These are phyloP conservation scores for Betta splendens DNA, from an alignment of 2,797 vertebrate species.

Conservation along the genomic window DNA sequence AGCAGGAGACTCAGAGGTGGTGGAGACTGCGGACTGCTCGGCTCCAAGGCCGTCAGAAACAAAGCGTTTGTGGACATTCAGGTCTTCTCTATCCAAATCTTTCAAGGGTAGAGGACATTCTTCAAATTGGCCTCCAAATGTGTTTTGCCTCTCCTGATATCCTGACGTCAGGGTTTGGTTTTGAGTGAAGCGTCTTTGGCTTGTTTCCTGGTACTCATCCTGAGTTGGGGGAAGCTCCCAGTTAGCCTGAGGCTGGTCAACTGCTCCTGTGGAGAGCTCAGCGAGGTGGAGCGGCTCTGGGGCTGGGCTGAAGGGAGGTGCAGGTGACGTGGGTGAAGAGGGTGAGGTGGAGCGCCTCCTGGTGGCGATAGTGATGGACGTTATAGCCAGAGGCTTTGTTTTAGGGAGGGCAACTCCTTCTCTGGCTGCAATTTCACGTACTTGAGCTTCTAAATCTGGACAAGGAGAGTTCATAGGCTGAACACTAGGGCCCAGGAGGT, in stretches of 20 bases:
- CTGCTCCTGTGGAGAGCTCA: slow-evolving; percentile 45
- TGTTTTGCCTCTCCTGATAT: slow-evolving; percentile 29
- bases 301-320: slow-evolving; percentile 26
- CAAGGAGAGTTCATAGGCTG: slow-evolving; percentile 4
- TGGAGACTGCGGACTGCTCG: not conserved
- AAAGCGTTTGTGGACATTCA: slow-evolving; percentile 2
- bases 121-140: slow-evolving; percentile 40
- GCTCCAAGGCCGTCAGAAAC: slow-evolving; percentile 3
- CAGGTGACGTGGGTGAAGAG: slow-evolving; percentile 56
- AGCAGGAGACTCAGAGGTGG: slow-evolving; percentile 33
- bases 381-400: slow-evolving; percentile 55
- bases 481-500: slow-evolving; percentile 17
- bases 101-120: not conserved
- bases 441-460: slow-evolving; percentile 42
- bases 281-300: slow-evolving; percentile 42
- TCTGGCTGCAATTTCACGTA: slow-evolving; percentile 66
- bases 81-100: slow-evolving; percentile 15
- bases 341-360: slow-evolving; percentile 68
- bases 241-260: slow-evolving; percentile 7
- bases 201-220: not conserved
- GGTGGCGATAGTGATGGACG: slow-evolving; percentile 81
- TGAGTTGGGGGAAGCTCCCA: not conserved
- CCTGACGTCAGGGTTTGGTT: not conserved
- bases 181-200: no score
- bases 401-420: slow-evolving; percentile 48